Base-by-base conservation (phyloP, 2,113 vertebrate genomes). In the Lasiurus borealis region DNA sequence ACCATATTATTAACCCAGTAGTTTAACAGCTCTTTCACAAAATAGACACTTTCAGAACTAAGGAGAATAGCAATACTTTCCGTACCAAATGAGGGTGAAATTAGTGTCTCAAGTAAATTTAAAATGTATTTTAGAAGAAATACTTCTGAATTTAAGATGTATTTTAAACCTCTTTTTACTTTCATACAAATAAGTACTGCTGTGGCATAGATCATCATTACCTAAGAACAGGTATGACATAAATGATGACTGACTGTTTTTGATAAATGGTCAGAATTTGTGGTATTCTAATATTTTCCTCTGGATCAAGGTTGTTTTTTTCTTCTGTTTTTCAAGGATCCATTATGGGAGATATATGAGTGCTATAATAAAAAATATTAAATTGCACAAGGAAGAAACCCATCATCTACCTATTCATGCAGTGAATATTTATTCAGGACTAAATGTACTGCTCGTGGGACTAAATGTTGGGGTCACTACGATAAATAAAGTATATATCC, bases 1-100 rank as follows among this genome's bases (percentile, higher is more conserved):
- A 91, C 52, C 36, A 66, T 94, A 82, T 85, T 95, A 96, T 95
- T 91, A 97, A 97, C 85, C 92, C 62, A 77, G 89, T 75, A 75
- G 27, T 96, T 77, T 94, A 93, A 83, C 27, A 94, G 59, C 52
- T 95, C 29, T 76, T 78, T 95, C 73, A 95, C 44, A 93, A 95
- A 95, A 69, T 27, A 95, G 40, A 88, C n/a, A 78, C 69, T 90
- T 96, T 66, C 3, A 90, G 73, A 97, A 90, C n/a, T n/a, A n/a
- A 80, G 2, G 82, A 50, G 68, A 84, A 59, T 12, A 95, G 48
- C 57, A 97, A 27, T 21, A 69, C 25, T 94, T 96, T 31, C 15
- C n/a, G 13, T 44, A 59, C 0, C 27, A 91, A 96, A 54, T n/a
- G 2, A 96, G 8, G 68, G n/a, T 18, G 15, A 90, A 83, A 91